Conservation (phyloP, 2,888 invertebrate genomes). For the Ptychoptera contaminata region DNA sequence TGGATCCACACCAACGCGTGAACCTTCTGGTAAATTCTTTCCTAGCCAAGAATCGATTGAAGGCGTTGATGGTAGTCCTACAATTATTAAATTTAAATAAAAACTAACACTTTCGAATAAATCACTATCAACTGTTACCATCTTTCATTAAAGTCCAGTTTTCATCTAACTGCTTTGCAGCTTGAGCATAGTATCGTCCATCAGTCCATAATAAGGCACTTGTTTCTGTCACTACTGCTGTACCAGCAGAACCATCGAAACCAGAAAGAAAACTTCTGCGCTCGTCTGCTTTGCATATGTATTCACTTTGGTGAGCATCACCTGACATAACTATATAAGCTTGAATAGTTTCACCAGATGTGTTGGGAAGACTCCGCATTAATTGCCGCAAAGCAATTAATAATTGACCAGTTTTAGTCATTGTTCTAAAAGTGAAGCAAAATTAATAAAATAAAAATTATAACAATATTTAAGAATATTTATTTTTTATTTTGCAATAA, state of each 20-base stretch:
- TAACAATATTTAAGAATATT: too few relatives aligned
- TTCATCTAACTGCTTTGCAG: slow-evolving; percentile 59
- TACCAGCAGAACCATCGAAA: slow-evolving; percentile 84
- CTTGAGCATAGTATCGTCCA: slow-evolving; percentile 89
- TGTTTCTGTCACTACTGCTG: slow-evolving; percentile 63
- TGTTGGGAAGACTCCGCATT: slow-evolving; percentile 16
- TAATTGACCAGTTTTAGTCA: slow-evolving; percentile 23
- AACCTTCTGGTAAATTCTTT: slow-evolving; percentile 41
- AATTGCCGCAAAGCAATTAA: slow-evolving; percentile 20
- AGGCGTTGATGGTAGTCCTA: slow-evolving; percentile 31
- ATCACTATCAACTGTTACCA: slow-evolving; percentile 26
- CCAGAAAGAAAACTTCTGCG: slow-evolving; percentile 73
- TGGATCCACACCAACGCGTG: slow-evolving; percentile 57
- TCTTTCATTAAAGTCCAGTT: slow-evolving; percentile 88
- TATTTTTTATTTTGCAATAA: too few relatives aligned
- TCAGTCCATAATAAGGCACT: slow-evolving; percentile 91
- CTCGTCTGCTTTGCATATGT: slow-evolving; percentile 71
- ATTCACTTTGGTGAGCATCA: slow-evolving; percentile 75
- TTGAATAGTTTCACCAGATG: slow-evolving; percentile 32
- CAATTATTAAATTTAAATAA: neutral
- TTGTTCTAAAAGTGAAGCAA: slow-evolving; percentile 8
- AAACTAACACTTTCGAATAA: neutral
- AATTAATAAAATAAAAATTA: too few relatives aligned
- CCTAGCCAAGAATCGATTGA: slow-evolving; percentile 46
- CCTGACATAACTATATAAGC: slow-evolving; percentile 61